Evolutionary conservation across 2,797 vertebrate genomes (phyloP).

Genomic region (Fistularia commersonii): DNA sequence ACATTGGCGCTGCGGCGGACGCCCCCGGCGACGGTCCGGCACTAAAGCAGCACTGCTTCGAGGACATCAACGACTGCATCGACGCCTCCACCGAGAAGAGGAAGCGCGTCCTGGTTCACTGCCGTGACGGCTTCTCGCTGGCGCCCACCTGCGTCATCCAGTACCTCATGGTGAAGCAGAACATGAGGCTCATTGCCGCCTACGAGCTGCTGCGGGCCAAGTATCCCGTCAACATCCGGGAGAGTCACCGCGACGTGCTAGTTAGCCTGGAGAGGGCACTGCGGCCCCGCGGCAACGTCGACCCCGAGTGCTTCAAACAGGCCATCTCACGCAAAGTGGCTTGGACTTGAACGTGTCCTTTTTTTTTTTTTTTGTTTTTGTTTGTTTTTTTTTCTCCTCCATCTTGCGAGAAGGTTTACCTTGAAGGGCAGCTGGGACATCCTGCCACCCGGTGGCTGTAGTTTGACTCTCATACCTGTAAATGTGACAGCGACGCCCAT

Average conservation of each 20-base stretch:
- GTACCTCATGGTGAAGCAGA: slow-evolving; percentile 83
- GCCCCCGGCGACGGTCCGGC: slow-evolving; percentile 44
- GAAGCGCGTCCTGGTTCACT: slow-evolving; percentile 81
- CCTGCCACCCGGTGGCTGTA: slow-evolving; percentile 21
- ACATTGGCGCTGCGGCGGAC: slow-evolving; percentile 67
- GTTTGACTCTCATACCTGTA: slow-evolving; percentile 37
- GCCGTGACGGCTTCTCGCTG: slow-evolving; percentile 80
- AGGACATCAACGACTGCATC: slow-evolving; percentile 81
- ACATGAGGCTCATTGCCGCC: slow-evolving; percentile 80
- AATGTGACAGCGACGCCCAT: slow-evolving; percentile 41
- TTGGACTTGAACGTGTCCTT: slow-evolving; percentile 70
- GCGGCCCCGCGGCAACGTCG: slow-evolving; percentile 64
- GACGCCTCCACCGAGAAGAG: slow-evolving; percentile 75
- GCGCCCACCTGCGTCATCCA: slow-evolving; percentile 81
- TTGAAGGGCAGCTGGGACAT: no score
- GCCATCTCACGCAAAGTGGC: slow-evolving; percentile 80
- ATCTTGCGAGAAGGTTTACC: no score
- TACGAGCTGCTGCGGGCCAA: slow-evolving; percentile 78
- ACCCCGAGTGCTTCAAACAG: slow-evolving; percentile 77
- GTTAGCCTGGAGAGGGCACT: slow-evolving; percentile 78
- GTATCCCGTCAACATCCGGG: slow-evolving; percentile 78
- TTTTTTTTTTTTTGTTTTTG: no score
- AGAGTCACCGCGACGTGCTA: slow-evolving; percentile 78
- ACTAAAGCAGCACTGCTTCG: slow-evolving; percentile 74
- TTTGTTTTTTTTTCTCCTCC: no score